Evolutionary conservation across 2,888 invertebrate species (phyloP).

Genomic region (Phrixothrix hirtus): DNA sequence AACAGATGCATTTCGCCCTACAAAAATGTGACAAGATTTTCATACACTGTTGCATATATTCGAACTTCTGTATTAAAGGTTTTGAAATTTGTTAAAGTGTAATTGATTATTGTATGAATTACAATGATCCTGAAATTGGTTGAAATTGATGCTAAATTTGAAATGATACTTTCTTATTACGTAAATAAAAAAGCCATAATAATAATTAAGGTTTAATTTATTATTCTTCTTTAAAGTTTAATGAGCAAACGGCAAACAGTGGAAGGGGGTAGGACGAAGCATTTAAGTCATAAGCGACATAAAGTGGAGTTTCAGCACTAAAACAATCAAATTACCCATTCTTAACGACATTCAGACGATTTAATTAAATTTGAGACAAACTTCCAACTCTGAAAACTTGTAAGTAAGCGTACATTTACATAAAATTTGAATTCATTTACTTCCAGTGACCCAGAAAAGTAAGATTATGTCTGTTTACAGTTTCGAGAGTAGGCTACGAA

Average conservation of each 20-base stretch:
- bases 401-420: conserved; percentile 38
- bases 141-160: no score
- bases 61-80: background rate
- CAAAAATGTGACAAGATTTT: no score
- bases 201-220: conserved; percentile 6
- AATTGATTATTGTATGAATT: no score
- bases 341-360: conserved; percentile 41
- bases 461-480: conserved; percentile 25
- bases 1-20: no score
- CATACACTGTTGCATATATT: no score
- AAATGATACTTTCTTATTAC: background rate
- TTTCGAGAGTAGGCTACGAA: conserved; percentile 8
- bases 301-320: conserved; percentile 33
- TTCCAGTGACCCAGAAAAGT: conserved; percentile 28
- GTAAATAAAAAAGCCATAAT: background rate
- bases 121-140: no score
- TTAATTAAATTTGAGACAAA: conserved; percentile 42
- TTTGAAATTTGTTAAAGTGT: no score
- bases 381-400: conserved; percentile 38
- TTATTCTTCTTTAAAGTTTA: background rate
- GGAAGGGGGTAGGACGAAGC: conserved; percentile 18
- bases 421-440: conserved; percentile 38
- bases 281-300: conserved; percentile 29
- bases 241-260: background rate
- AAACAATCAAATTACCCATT: conserved; percentile 42